phyloP scores from a whole-genome alignment of 2,888 invertebrate species.

The Chrysomela aeneicollis region DNA sequence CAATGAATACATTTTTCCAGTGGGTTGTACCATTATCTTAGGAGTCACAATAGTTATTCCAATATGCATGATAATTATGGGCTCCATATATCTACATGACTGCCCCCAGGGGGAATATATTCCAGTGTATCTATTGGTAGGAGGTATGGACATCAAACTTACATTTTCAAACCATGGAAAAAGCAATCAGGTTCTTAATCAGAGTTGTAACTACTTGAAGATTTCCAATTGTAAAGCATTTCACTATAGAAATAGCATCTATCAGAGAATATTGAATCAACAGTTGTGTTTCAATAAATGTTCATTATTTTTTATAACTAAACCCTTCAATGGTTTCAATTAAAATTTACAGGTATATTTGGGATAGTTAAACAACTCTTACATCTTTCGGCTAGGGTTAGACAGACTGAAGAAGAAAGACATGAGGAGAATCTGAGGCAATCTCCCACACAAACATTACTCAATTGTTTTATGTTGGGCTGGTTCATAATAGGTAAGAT shows the following conservation, averaged over 20 bases:
- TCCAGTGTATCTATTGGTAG: slow-evolving; percentile 74
- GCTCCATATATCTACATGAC: slow-evolving; percentile 69
- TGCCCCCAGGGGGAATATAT: slow-evolving; percentile 74
- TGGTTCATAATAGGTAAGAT: slow-evolving; percentile 74
- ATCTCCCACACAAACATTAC: slow-evolving; percentile 65
- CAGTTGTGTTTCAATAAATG: no score
- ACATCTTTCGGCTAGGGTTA: slow-evolving; percentile 66
- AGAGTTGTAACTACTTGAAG: no score
- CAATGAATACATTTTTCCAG: slow-evolving; percentile 53
- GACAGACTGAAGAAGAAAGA: slow-evolving; percentile 64
- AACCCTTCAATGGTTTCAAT: no score
- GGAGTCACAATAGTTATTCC: slow-evolving; percentile 71
- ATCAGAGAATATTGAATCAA: no score
- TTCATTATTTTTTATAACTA: no score
- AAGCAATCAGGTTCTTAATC: no score
- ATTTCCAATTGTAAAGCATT: no score
- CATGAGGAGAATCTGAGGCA: slow-evolving; percentile 65
- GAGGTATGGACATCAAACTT: slow-evolving; percentile 62
- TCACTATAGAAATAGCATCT: no score
- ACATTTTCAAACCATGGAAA: no score
- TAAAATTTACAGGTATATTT: slow-evolving; percentile 63
- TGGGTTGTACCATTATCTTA: slow-evolving; percentile 71
- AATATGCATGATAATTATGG: slow-evolving; percentile 74
- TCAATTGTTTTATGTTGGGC: slow-evolving; percentile 71
- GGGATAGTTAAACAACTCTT: slow-evolving; percentile 71